Base-by-base conservation (phyloP, 2,888 invertebrate genomes). In the Auanema freiburgensis region DNA sequence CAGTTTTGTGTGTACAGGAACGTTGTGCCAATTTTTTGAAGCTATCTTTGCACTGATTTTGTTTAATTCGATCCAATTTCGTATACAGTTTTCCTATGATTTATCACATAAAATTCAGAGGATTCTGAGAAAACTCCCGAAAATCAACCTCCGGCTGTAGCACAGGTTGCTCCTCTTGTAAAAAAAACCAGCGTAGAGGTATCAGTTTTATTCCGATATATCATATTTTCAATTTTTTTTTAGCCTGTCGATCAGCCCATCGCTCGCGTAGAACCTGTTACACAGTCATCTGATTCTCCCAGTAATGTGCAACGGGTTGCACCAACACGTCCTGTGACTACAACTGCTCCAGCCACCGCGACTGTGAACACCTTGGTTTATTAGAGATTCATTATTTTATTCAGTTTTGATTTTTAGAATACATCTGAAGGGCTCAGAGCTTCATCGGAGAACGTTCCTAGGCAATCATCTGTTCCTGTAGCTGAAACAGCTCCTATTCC, bases 141-240 rank as follows among this genome's bases (percentile, higher is more conserved):
- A 23, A 8, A n/a, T 33, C 62, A 56, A 21, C 57, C 33, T 33
- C 33, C 62, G 18, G 57, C 57, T 1, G 46, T 46, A 5, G 62
- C 62, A 10, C 62, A 62, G 42, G 62, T 62, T 4, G 62, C 62
- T 21, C 62, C 62, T 14, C 16, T 62, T 14, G 12, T 62, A 8
- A 62, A 62, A 23, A 49, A 54, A 61, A 41, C 53, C 53, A 42
- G 16, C 10, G 16, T 53, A 10, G 24, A 42, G 21, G 18, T 21
- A 4, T 23, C 2, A 10, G 1, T 59, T 41, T 40, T 55, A 42
- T 59, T 10, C 49, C 41, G 14, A 44, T 46, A 24, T 54, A 12
- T 33, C 14, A 54, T 33, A 21, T 53, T 53, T 43, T n/a, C 14
- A 14, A 43, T 43, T n/a, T 43, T 43, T 43, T 46, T 46, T 46